A percentile compares a stretch with the other conserved stretches of the same genome.
phyloP scores from a whole-genome alignment of 2,888 invertebrate genomes.

The Alentia gelatinosa region DNA sequence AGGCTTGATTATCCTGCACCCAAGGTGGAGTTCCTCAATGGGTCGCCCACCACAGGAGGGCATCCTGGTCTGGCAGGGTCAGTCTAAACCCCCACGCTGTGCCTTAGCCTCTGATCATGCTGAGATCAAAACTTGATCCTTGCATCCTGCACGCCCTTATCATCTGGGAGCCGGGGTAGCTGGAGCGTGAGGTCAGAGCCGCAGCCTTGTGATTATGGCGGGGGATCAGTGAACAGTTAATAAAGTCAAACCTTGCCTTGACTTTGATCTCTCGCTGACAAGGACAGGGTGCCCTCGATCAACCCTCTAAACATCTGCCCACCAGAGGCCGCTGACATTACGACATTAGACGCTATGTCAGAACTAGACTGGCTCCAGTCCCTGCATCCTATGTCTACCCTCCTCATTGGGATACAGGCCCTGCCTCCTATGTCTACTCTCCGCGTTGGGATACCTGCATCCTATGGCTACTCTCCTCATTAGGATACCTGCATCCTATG shows the following conservation, averaged over 20 bases:
- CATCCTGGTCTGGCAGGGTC: background rate
- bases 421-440: too few relatives aligned
- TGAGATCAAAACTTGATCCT: slow-evolving; percentile 33
- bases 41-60: background rate
- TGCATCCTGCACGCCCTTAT: background rate
- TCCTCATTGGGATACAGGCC: too few relatives aligned
- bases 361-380: too few relatives aligned
- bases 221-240: slow-evolving; percentile 22
- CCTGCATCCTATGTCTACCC: too few relatives aligned
- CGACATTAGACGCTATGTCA: slow-evolving; percentile 9
- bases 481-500: too few relatives aligned
- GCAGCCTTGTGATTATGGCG: background rate
- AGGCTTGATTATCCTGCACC: slow-evolving; percentile 19
- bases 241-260: slow-evolving; percentile 33
- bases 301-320: slow-evolving; percentile 30
- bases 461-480: too few relatives aligned
- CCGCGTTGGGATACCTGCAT: too few relatives aligned
- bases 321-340: background rate
- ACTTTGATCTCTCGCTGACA: background rate
- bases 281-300: slow-evolving; percentile 17
- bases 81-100: background rate
- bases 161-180: background rate
- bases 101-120: background rate
- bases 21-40: background rate
- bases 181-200: background rate